Conservation (phyloP, 1,140 invertebrate species). For the Heliconius hewitsoni region DNA sequence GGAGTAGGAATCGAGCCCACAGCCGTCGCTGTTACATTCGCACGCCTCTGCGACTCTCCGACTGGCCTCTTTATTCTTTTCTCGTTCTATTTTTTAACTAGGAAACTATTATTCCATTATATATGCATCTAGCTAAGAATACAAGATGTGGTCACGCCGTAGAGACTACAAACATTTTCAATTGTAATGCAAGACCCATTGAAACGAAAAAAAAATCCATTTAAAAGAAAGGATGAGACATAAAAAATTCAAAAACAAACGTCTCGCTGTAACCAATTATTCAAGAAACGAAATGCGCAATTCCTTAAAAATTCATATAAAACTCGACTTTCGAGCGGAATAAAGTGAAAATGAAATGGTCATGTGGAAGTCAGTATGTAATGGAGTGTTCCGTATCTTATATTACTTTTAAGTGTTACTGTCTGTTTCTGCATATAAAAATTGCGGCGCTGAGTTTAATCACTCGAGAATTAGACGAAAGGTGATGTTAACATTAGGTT, state of each 20-base stretch:
- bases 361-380: neutral
- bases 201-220: conserved; percentile 19
- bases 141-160: neutral
- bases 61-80: no score
- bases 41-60: no score
- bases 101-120: neutral
- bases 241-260: conserved; percentile 32
- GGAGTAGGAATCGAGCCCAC: no score
- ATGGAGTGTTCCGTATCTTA: neutral
- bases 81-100: no score
- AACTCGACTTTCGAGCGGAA: conserved; percentile 10
- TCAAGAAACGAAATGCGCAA: conserved; percentile 31
- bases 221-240: conserved; percentile 27
- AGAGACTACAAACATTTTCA: conserved; percentile 1
- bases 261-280: conserved; percentile 29
- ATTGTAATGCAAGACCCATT: neutral
- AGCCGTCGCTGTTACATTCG: no score
- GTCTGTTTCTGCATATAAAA: no score
- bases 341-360: conserved; percentile 9
- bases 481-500: no score
- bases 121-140: neutral
- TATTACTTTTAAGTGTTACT: neutral
- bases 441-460: no score
- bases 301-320: conserved; percentile 42
- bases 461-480: no score